These are phyloP conservation scores for Aradophagus sp. DNA, from an alignment of 1,140 invertebrate species.

Conservation along the genomic window DNA sequence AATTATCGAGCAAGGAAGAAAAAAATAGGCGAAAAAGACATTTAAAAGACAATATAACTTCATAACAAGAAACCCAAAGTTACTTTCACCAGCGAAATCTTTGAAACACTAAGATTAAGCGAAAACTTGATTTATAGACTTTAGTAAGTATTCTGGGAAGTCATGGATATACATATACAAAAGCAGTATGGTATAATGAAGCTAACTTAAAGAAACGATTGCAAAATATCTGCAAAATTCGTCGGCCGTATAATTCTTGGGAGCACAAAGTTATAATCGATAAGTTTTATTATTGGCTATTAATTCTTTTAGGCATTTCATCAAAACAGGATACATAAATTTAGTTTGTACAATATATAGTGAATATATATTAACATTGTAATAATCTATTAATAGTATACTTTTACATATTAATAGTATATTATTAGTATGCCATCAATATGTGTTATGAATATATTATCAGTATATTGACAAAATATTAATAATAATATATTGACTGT, in stretches of 20 bases:
- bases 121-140: constrained; percentile 48
- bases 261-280: constrained; percentile 20
- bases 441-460: too few relatives aligned
- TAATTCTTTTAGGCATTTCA: too few relatives aligned
- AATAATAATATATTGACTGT: too few relatives aligned
- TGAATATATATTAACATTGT: too few relatives aligned
- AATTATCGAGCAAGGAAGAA: constrained; percentile 21
- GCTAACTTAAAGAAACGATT: constrained; percentile 30
- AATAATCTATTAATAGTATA: too few relatives aligned
- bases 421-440: too few relatives aligned
- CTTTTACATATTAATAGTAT: too few relatives aligned
- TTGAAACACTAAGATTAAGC: constrained; percentile 40
- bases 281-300: constrained; percentile 10
- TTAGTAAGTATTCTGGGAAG: constrained; percentile 36
- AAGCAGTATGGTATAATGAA: constrained; percentile 21
- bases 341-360: too few relatives aligned
- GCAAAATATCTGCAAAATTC: constrained; percentile 37
- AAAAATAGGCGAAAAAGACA: too few relatives aligned
- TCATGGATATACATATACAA: constrained; percentile 48
- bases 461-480: too few relatives aligned
- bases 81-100: constrained; percentile 40
- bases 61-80: constrained; percentile 36
- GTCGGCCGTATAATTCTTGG: constrained; percentile 17
- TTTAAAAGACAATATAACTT: constrained; percentile 31
- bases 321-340: too few relatives aligned